phyloP scores from a whole-genome alignment of 2,113 vertebrate genomes.

The Noturus placidus region DNA sequence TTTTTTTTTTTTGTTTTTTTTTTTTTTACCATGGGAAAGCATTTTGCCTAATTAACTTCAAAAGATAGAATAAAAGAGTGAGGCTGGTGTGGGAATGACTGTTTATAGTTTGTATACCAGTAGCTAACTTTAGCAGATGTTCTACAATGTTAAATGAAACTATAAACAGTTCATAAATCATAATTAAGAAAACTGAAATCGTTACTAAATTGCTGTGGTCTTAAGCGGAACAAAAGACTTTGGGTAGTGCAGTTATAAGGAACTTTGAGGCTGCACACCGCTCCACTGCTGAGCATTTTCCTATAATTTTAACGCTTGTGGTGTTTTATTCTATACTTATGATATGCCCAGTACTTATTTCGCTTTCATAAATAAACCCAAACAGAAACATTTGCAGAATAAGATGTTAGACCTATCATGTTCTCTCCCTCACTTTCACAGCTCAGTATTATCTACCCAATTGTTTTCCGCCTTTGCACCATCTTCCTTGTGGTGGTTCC shows the following conservation, averaged over 20 bases:
- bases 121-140: not conserved
- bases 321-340: not conserved
- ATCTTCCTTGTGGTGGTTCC: constrained; percentile 89
- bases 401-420: not conserved
- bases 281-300: not conserved
- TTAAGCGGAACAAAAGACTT: not conserved
- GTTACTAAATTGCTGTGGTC: not conserved
- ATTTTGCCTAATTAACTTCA: not conserved
- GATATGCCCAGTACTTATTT: not conserved
- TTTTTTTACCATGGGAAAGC: not conserved
- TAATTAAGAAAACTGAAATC: not conserved
- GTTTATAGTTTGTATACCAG: not conserved
- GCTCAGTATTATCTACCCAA: constrained; percentile 85
- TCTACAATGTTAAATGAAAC: not conserved
- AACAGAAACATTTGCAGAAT: not conserved
- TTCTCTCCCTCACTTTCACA: constrained; percentile 46
- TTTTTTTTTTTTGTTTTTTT: too few relatives aligned
- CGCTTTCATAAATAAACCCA: not conserved
- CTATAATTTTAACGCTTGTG: too few relatives aligned
- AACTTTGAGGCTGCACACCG: not conserved
- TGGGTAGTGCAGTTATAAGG: not conserved
- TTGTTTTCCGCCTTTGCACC: constrained; percentile 86
- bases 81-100: not conserved
- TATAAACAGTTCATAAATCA: not conserved
- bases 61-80: constrained; percentile 44